These are phyloP conservation scores for Sericinus montela DNA, from an alignment of 2,888 invertebrate species.

Conservation along the genomic window DNA sequence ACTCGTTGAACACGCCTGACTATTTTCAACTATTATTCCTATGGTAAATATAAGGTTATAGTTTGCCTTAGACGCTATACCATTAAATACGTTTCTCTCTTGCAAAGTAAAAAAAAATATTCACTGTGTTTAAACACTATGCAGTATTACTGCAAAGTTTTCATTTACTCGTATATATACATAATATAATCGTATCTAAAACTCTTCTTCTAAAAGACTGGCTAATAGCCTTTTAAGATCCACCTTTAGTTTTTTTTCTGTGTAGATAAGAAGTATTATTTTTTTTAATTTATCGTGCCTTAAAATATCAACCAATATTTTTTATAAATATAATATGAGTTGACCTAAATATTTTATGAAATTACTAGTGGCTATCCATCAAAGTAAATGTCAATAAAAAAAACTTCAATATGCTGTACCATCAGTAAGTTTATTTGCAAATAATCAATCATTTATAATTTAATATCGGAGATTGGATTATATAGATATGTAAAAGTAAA, in stretches of 20 bases:
- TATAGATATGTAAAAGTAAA: no score
- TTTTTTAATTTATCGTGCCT: no score
- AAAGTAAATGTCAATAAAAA: slow-evolving; percentile 49
- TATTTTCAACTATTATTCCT: slow-evolving; percentile 60
- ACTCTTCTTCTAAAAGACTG: no score
- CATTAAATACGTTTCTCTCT: not conserved
- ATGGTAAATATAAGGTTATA: slow-evolving; percentile 55
- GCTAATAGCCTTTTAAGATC: no score
- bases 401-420: not conserved
- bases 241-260: no score
- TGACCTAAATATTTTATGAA: not conserved
- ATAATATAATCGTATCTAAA: no score
- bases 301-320: no score
- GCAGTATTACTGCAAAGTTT: no score
- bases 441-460: slow-evolving; percentile 16
- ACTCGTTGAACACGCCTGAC: slow-evolving; percentile 54
- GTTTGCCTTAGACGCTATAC: slow-evolving; percentile 33
- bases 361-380: slow-evolving; percentile 55
- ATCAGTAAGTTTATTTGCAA: slow-evolving; percentile 10
- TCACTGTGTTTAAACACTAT: not conserved
- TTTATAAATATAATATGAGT: no score
- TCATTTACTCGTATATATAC: no score
- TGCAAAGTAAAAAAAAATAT: no score
- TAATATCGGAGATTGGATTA: not conserved
- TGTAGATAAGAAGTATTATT: no score